Percentiles rank a stretch among this genome's conserved stretches.
phyloP scores from a whole-genome alignment of 2,113 vertebrate genomes.

The Aptenodytes forsteri region DNA sequence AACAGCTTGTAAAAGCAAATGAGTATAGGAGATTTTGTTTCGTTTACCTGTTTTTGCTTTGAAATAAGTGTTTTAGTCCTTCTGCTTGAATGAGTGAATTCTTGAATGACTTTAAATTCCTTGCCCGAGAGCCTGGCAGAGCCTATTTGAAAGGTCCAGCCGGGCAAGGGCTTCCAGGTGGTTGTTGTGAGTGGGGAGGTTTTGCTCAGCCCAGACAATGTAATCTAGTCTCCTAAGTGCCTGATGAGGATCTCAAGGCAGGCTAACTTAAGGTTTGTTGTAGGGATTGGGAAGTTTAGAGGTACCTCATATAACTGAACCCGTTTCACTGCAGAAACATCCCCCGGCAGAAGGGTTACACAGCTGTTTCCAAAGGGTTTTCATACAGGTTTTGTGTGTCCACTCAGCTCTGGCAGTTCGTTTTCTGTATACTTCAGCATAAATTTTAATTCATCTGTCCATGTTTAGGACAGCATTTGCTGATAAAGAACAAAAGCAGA shows the following conservation, averaged over 20 bases:
- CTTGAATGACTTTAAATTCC: not conserved
- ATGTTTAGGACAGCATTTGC: not conserved
- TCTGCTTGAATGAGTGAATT: not conserved
- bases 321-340: not conserved
- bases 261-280: not conserved
- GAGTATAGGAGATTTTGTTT: not conserved
- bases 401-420: not conserved
- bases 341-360: not conserved
- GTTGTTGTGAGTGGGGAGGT: not conserved
- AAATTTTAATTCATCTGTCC: not conserved
- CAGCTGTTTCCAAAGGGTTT: not conserved
- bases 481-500: not conserved
- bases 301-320: not conserved
- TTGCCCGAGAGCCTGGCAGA: not conserved
- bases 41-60: not conserved
- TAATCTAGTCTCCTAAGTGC: not conserved
- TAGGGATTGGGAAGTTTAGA: not conserved
- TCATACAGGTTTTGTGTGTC: not conserved
- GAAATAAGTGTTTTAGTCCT: not conserved
- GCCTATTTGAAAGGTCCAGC: not conserved
- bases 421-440: not conserved
- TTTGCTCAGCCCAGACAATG: not conserved
- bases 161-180: not conserved
- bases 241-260: not conserved
- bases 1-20: not conserved